phyloP scores from a whole-genome alignment of 30 jellyfish, hydroid and myxozoan species.

The Rhopilema esculentum region DNA sequence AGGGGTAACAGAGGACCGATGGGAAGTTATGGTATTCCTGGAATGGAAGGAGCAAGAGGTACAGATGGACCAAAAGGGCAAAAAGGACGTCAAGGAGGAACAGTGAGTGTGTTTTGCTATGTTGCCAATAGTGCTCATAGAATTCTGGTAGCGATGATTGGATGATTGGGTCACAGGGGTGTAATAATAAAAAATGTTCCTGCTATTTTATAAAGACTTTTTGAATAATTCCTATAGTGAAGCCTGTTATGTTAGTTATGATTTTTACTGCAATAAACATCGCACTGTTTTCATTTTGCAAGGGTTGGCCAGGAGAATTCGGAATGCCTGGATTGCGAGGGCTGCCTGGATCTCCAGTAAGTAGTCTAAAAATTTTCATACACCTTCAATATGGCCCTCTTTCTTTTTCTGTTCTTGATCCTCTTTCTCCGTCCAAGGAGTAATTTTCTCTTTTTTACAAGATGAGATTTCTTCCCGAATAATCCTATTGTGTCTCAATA shows the following conservation, averaged over 20 bases:
- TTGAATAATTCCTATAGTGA: background rate
- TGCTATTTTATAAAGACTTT: background rate
- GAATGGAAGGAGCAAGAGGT: constrained; percentile 80
- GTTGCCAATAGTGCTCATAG: background rate
- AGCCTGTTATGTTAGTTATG: background rate
- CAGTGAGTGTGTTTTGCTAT: background rate
- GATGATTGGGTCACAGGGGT: too few species aligned
- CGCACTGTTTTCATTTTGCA: background rate
- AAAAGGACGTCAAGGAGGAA: constrained; percentile 60
- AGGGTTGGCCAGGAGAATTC: constrained; percentile 80
- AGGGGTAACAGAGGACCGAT: constrained; percentile 50
- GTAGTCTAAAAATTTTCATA: background rate
- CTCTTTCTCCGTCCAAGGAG: too few species aligned
- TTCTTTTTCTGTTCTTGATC: too few species aligned
- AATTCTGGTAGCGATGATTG: too few species aligned
- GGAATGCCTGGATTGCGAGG: constrained; percentile 88
- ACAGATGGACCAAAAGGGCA: constrained; percentile 73
- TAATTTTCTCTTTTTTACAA: too few species aligned
- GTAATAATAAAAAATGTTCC: background rate
- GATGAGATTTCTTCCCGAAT: too few species aligned
- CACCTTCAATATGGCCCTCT: too few species aligned
- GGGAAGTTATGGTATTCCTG: constrained; percentile 69
- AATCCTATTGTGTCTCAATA: too few species aligned
- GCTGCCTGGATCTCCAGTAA: constrained; percentile 48
- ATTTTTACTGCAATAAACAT: background rate